phyloP scores from a whole-genome alignment of 2,113 vertebrate genomes.

The Chionomys nivalis region DNA sequence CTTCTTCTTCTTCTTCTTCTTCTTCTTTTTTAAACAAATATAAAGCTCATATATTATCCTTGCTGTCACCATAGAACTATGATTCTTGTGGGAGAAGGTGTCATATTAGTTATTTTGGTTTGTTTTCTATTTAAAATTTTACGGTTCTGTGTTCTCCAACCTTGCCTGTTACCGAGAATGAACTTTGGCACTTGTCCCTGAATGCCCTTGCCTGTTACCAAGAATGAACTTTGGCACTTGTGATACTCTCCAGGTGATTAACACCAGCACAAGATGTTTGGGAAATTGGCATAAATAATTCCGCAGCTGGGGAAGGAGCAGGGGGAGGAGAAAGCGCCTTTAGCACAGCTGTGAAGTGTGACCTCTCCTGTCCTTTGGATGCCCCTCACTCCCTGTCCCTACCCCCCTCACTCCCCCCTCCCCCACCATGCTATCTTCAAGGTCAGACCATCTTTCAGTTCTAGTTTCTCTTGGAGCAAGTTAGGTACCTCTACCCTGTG shows the following conservation, averaged over 20 bases:
- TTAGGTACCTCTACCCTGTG: background rate
- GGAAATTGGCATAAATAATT: constrained; percentile 5
- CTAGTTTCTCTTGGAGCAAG: constrained; percentile 13
- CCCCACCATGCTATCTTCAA: background rate
- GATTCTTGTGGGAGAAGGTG: background rate
- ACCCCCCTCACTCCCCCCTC: background rate
- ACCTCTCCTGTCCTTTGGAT: background rate
- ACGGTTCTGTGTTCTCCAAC: background rate
- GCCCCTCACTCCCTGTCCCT: no score
- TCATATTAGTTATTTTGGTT: background rate
- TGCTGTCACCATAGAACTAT: background rate
- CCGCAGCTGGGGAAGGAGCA: background rate
- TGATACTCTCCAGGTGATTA: background rate
- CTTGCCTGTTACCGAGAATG: background rate
- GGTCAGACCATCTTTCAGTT: background rate
- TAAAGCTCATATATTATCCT: background rate
- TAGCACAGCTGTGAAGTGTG: background rate
- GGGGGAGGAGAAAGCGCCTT: background rate
- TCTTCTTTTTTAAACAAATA: background rate
- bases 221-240: background rate
- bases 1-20: background rate
- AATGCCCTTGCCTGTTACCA: background rate
- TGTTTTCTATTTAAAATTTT: constrained; percentile 17
- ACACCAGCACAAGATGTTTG: background rate
- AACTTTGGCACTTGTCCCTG: background rate